phyloP scores from a whole-genome alignment of 2,113 vertebrate species.

The Phaetusa simplex region DNA sequence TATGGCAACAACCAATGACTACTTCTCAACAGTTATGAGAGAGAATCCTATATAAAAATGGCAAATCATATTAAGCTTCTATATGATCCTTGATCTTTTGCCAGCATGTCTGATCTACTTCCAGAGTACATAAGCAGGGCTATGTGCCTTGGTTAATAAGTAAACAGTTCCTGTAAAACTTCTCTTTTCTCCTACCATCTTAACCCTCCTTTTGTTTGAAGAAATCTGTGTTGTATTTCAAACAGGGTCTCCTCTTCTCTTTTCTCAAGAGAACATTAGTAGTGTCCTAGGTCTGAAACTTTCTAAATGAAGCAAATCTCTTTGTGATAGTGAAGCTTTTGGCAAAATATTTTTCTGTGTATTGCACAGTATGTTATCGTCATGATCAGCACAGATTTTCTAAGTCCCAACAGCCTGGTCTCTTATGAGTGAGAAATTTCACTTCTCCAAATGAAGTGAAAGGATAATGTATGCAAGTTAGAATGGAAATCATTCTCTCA shows the following conservation, averaged over 20 bases:
- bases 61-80: neutral
- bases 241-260: neutral
- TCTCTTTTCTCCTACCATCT: neutral
- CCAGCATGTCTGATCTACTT: slow-evolving; percentile 2
- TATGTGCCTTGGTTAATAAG: slow-evolving; percentile 41
- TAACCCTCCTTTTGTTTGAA: slow-evolving; percentile 40
- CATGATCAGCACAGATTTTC: slow-evolving; percentile 41
- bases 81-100: slow-evolving; percentile 14
- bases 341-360: neutral
- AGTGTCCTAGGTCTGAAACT: neutral
- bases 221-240: neutral
- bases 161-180: slow-evolving; percentile 52
- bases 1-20: neutral
- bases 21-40: neutral
- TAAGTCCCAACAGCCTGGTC: slow-evolving; percentile 49
- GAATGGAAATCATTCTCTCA: neutral
- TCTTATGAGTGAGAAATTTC: slow-evolving; percentile 7
- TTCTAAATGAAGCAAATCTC: neutral
- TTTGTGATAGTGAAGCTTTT: neutral
- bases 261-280: neutral
- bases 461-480: neutral
- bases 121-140: neutral
- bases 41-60: slow-evolving; percentile 7
- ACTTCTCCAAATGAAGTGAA: neutral
- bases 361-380: neutral